Percentiles rank a stretch among this genome's conserved stretches.
Evolutionary conservation across 2,797 vertebrate genomes (phyloP).

Genomic region (Crenuchus spilurus): DNA sequence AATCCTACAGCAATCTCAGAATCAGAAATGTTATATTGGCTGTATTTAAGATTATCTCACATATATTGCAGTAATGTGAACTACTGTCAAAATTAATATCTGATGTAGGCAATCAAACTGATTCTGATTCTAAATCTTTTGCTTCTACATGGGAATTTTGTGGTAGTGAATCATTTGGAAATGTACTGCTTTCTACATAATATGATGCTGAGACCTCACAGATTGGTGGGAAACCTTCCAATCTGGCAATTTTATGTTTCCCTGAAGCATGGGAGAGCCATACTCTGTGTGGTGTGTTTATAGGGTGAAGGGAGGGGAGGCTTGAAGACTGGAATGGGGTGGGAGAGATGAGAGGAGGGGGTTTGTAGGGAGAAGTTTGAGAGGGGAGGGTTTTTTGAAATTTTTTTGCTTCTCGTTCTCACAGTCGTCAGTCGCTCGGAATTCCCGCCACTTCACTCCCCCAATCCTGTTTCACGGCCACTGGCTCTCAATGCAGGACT

Average conservation of each 20-base stretch:
- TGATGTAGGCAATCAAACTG: too few species aligned
- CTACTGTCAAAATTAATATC: too few species aligned
- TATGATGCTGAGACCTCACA: not conserved
- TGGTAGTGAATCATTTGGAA: not conserved
- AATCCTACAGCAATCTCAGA: too few species aligned
- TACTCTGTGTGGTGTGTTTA: conserved; percentile 6
- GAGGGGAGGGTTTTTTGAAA: conserved; percentile 1
- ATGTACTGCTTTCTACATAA: not conserved
- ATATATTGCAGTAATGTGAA: too few species aligned
- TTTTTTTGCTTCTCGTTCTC: conserved; percentile 45
- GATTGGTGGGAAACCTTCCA: conserved; percentile 7
- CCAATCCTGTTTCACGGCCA: conserved; percentile 60
- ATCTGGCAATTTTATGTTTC: conserved; percentile 2
- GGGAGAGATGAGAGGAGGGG: too few species aligned
- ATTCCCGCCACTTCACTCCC: conserved; percentile 58
- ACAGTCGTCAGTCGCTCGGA: conserved; percentile 45
- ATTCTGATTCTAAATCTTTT: not conserved
- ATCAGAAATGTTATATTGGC: too few species aligned
- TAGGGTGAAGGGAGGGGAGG: not conserved
- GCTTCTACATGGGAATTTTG: not conserved
- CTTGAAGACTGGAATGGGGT: conserved; percentile 5
- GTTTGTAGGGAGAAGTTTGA: not conserved
- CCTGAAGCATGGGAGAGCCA: not conserved
- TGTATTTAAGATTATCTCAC: too few species aligned
- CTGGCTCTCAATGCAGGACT: conserved; percentile 50